Evolutionary conservation across 2,888 invertebrate species (phyloP), one percentile per base, ranked within the genome.

Genomic region (Physocephala rufipes): DNA sequence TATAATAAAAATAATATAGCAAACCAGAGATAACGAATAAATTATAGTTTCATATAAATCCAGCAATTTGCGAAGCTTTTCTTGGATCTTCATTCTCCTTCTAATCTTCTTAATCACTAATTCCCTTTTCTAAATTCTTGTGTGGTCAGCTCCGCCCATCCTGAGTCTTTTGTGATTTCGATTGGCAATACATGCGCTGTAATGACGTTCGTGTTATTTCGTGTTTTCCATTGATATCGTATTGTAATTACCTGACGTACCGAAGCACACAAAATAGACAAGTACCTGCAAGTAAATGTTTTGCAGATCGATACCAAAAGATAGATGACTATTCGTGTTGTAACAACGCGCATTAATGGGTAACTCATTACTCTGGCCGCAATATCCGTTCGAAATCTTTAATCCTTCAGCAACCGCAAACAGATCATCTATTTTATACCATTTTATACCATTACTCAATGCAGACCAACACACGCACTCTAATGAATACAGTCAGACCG

Each of bases 401-500:
- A 58, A 24, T 24, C 58, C 58, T 15, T 58, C 58, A 24, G 58
- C 58, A 3, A 58, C 58, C 58, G 58, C 58, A 58, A 58, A 58
- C 58, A 19, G 26, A 7, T 26, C 13, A 58, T 58, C 12, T 15
- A 58, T 58, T 58, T 26, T 58, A 36, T 36, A n/a, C n/a, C n/a
- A n/a, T n/a, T n/a, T n/a, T n/a, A n/a, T n/a, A n/a, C n/a, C n/a
- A n/a, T n/a, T n/a, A n/a, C n/a, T n/a, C n/a, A n/a, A n/a, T n/a
- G n/a, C n/a, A n/a, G 55, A 45, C 45, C 45, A 45, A 15, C 45
- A 12, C 45, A 7, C 21, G 55, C 55, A 21, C 55, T 24, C n/a
- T n/a, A n/a, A n/a, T n/a, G n/a, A n/a, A n/a, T n/a, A n/a, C n/a
- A n/a, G n/a, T n/a, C n/a, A n/a, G n/a, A n/a, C n/a, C n/a, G n/a